These are phyloP conservation scores for Pampusana beccarii DNA, from an alignment of 2,113 vertebrate genomes.

Conservation along the genomic window DNA sequence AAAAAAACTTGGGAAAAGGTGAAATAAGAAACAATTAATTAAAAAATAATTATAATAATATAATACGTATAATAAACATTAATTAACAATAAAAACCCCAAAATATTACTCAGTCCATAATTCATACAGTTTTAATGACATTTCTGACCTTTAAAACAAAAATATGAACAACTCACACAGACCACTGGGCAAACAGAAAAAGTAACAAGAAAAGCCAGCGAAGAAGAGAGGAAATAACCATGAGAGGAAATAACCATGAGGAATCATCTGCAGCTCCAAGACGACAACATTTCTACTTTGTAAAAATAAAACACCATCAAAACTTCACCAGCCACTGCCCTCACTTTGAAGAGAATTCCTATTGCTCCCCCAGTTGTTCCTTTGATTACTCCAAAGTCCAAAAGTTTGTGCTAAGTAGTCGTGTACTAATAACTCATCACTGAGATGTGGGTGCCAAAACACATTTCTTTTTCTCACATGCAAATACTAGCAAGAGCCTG, in stretches of 20 bases:
- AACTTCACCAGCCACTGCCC: background rate
- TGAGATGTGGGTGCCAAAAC: background rate
- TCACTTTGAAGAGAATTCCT: background rate
- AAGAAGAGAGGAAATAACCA: background rate
- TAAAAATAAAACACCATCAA: background rate
- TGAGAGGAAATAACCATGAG: too few species aligned
- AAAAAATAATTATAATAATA: too few species aligned
- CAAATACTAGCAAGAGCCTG: background rate
- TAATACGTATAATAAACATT: too few species aligned
- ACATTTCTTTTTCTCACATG: background rate
- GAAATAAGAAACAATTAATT: background rate
- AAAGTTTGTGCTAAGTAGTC: background rate
- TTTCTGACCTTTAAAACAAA: conserved; percentile 66
- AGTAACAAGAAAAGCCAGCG: background rate
- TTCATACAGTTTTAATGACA: conserved; percentile 31
- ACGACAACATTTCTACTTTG: background rate
- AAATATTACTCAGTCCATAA: background rate
- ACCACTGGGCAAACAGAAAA: background rate
- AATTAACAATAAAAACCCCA: too few species aligned
- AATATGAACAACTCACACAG: conserved; percentile 13
- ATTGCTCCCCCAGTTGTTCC: background rate
- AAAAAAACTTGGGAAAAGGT: background rate
- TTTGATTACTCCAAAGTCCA: background rate
- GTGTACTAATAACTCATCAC: background rate
- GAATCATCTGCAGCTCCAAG: background rate